phyloP scores from a whole-genome alignment of 2,113 vertebrate species.

The Lutjanus erythropterus region DNA sequence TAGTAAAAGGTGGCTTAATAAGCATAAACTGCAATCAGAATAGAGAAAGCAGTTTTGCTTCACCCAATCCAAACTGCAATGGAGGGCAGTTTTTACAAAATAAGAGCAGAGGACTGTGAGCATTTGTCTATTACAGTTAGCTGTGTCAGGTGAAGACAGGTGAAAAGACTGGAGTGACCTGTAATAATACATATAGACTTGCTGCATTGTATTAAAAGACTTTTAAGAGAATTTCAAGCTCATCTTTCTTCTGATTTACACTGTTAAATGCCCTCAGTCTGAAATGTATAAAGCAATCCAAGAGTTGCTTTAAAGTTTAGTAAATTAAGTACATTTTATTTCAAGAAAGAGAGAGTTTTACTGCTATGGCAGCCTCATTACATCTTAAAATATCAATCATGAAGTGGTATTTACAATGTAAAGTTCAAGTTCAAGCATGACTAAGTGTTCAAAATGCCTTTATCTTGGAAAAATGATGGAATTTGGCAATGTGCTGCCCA shows the following conservation, averaged over 20 bases:
- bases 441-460: background rate
- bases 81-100: too few relatives aligned
- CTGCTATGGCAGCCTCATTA: background rate
- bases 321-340: background rate
- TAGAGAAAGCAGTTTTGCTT: too few relatives aligned
- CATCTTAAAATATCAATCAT: background rate
- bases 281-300: background rate
- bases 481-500: background rate
- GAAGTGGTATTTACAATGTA: background rate
- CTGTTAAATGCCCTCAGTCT: background rate
- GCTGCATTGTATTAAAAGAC: background rate
- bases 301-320: background rate
- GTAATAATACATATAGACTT: background rate
- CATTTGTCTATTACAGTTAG: too few relatives aligned
- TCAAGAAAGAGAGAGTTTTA: background rate
- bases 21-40: too few relatives aligned
- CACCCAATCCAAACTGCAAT: too few relatives aligned
- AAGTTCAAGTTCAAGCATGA: conserved; percentile 6
- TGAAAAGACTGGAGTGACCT: too few relatives aligned
- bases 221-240: too few relatives aligned
- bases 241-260: too few relatives aligned
- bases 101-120: too few relatives aligned
- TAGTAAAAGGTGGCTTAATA: too few relatives aligned
- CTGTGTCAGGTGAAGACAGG: too few relatives aligned
- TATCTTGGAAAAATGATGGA: background rate